phyloP scores from a whole-genome alignment of 2,888 invertebrate species.

The Drosophila lutescens region DNA sequence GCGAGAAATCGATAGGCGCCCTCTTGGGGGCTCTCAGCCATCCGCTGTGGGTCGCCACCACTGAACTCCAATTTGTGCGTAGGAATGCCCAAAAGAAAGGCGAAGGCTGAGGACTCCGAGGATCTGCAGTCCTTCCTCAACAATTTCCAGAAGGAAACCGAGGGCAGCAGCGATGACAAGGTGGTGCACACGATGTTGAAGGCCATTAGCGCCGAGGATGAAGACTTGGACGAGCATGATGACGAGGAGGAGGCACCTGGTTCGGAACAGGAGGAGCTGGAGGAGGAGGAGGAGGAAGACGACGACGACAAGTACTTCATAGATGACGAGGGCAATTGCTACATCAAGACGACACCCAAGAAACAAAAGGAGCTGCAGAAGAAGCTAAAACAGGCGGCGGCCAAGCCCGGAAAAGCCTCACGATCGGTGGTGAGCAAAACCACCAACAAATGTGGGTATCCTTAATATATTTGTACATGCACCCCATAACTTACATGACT shows the following conservation, averaged over 20 bases:
- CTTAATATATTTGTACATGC: neutral
- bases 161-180: conserved; percentile 84
- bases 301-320: conserved; percentile 90
- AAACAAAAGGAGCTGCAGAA: conserved; percentile 50
- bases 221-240: conserved; percentile 77
- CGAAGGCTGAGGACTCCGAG: conserved; percentile 62
- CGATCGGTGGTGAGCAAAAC: conserved; percentile 27
- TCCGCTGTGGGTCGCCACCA: conserved; percentile 73
- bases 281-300: conserved; percentile 61
- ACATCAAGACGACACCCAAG: conserved; percentile 90
- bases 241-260: conserved; percentile 42
- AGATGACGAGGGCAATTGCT: conserved; percentile 90
- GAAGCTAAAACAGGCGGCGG: conserved; percentile 38
- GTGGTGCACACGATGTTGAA: conserved; percentile 41
- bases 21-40: conserved; percentile 47
- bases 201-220: conserved; percentile 28
- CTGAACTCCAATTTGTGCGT: conserved; percentile 9
- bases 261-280: conserved; percentile 26
- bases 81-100: conserved; percentile 54
- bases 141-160: conserved; percentile 92
- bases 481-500: neutral
- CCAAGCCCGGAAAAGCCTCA: conserved; percentile 2
- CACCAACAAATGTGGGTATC: conserved; percentile 43
- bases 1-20: conserved; percentile 63
- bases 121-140: conserved; percentile 91